Evolutionary conservation across 92 coral and sea anemone species (phyloP), one percentile per base, ranked within the genome.

Genomic region (Anthopleura xanthogrammica): DNA sequence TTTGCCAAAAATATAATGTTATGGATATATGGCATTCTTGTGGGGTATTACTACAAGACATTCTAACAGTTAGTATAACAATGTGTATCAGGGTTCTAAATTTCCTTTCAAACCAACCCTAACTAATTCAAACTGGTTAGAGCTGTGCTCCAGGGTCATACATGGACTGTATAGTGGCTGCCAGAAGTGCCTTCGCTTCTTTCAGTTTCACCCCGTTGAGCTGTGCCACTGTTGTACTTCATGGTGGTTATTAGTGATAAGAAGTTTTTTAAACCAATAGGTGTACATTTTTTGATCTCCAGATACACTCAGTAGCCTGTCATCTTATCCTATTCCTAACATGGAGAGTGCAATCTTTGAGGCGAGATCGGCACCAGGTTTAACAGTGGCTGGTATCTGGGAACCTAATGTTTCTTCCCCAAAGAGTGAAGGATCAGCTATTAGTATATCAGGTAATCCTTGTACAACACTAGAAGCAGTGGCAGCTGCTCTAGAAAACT

Each of bases 301-400:
- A 90, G 97, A 89, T 77, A 88, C 92, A 24, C 79, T 94, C 41
- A 94, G 98, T 75, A 95, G 92, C 77, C 83, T 94, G 52, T 87
- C 95, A 5, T 80, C 98, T 9, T 90, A 87, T 17, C 98, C 98
- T 20, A 75, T 94, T 60, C 98, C 98, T 0, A 92, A 87, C 65
- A 77, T 88, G 78, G 98, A 94, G 77, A 94, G 95, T 82, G 92
- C 91, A 40, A 86, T 92, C 48, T 79, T 78, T 77, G 95, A 91
- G 82, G 93, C 95, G 24, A 89, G 93, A 12, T 94, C 98, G 23
- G 98, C 91, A 29, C 98, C 98, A 10, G 98, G 98, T 16, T 85
- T 94, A 16, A 86, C 89, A 17, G 93, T 92, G 70, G 80, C 95
- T 43, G 95, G 92, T 82, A 89, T 91, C 19, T 94, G 95, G 93